Base-by-base conservation (phyloP, 1,140 invertebrate species). In the Venustaconcha ellipsiformis region DNA sequence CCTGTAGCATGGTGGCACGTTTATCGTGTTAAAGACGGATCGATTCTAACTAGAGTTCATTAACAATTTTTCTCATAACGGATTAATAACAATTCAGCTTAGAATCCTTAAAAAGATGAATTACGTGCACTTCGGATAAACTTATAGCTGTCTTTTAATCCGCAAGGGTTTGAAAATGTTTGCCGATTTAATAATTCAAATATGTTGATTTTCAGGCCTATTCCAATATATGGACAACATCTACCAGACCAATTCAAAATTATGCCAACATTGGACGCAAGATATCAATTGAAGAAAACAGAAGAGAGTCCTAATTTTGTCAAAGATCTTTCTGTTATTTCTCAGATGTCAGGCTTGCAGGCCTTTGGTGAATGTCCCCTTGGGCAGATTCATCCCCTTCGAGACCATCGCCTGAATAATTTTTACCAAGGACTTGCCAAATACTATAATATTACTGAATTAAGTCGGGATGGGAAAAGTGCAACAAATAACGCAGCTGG, bases 161-260 rank as follows among this genome's bases (percentile, higher is more conserved):
- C 1, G 37, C 1, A 37, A 37, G 1, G 0, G 37, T 37, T 37
- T 37, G 37, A 37, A 37, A 8, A 37, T 37, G 8, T 8, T 37
- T 37, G 8, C 37, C 2, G 8, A 67, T 67, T 37, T 68, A 48
- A 13, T 57, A 20, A 56, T 63, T 63, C 26, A 55, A 30, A 58
- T 67, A 69, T 37, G 62, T 69, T 68, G 37, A 48, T 48, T 72
- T 73, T 26, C 72, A 78, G 77, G 60, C 77, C 77, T 17, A 78
- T 78, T 64, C 77, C 77, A 62, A 55, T 78, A 12, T 78, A 78
- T 30, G 67, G 71, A 55, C 67, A 66, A 13, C 72, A 56, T n/a
- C 70, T 71, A 57, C 2, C 62, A 15, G 48, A 37, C 26, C 1
- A 30, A 17, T n/a, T 20, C 48, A 59, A 11, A 14, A 68, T 57